phyloP scores from a whole-genome alignment of 2,113 vertebrate genomes.

The Bungarus multicinctus region DNA sequence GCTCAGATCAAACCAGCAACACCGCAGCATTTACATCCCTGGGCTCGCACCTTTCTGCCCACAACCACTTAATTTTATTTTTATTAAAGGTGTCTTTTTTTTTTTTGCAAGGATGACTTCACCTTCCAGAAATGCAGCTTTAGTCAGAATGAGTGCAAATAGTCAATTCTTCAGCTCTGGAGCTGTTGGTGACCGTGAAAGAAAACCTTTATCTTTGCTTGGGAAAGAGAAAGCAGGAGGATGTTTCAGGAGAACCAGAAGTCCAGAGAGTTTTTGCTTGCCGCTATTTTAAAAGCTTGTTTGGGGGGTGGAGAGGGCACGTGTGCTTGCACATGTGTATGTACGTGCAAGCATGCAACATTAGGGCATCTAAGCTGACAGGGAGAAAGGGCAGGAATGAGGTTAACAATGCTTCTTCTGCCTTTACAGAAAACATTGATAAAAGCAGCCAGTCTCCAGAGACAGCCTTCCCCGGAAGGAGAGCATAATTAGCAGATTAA shows the following conservation, averaged over 20 bases:
- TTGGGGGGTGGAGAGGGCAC: background rate
- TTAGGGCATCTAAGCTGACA: background rate
- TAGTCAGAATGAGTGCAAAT: background rate
- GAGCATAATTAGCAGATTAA: conserved; percentile 65
- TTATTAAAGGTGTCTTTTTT: background rate
- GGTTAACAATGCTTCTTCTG: background rate
- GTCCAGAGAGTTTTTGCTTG: conserved; percentile 17
- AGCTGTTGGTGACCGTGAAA: background rate
- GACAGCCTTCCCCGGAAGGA: conserved; percentile 35
- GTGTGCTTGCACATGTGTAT: background rate
- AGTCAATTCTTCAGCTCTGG: background rate
- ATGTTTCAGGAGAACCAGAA: background rate
- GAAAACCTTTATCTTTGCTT: background rate
- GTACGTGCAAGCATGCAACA: background rate
- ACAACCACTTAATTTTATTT: background rate
- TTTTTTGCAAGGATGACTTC: background rate
- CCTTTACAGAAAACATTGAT: conserved; percentile 39
- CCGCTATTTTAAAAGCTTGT: background rate
- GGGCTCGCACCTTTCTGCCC: too few relatives aligned
- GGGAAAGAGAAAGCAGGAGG: background rate
- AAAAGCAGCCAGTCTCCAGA: conserved; percentile 35
- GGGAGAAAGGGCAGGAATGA: background rate
- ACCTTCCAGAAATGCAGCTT: background rate
- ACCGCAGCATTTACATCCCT: too few relatives aligned
- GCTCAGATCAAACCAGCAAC: background rate